Evolutionary conservation across 64 coral and sea anemone species (phyloP).

Genomic region (Montipora efflorescens): DNA sequence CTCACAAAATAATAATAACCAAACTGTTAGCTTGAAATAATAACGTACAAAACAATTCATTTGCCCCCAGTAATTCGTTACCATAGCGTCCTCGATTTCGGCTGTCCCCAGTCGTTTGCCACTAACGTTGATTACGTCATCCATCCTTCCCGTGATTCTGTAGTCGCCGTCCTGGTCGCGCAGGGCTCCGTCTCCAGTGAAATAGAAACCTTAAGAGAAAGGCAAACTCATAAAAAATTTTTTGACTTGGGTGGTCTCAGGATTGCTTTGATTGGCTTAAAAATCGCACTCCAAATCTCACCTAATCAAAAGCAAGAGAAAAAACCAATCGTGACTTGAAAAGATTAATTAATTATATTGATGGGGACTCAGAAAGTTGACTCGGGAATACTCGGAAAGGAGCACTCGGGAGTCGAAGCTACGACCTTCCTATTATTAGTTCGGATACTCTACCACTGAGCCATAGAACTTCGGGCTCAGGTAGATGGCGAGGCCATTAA

Average conservation of each 20-base stretch:
- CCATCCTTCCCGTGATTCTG: constrained; percentile 98
- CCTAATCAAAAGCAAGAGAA: too few relatives aligned
- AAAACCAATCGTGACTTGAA: too few relatives aligned
- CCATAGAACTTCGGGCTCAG: too few relatives aligned
- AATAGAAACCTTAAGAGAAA: constrained; percentile 78
- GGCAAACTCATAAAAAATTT: background rate
- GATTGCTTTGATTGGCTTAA: background rate
- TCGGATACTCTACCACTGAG: too few relatives aligned
- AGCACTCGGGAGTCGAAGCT: too few relatives aligned
- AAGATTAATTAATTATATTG: too few relatives aligned
- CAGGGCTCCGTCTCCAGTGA: constrained; percentile 95
- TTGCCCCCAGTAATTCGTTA: background rate
- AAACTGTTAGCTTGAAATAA: background rate
- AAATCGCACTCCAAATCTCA: background rate
- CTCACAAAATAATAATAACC: background rate
- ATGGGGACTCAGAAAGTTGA: too few relatives aligned
- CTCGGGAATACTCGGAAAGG: too few relatives aligned
- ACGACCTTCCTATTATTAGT: too few relatives aligned
- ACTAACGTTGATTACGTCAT: constrained; percentile 99
- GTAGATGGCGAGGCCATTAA: too few relatives aligned
- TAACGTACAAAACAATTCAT: too few relatives aligned
- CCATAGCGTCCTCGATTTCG: constrained; percentile 98
- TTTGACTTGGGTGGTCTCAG: background rate
- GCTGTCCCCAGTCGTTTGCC: constrained; percentile 97
- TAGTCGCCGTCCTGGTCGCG: constrained; percentile 96